Evolutionary conservation across 35 echinoderm and acorn worm species (phyloP).

Genomic region (Strongylocentrotus purpuratus): DNA sequence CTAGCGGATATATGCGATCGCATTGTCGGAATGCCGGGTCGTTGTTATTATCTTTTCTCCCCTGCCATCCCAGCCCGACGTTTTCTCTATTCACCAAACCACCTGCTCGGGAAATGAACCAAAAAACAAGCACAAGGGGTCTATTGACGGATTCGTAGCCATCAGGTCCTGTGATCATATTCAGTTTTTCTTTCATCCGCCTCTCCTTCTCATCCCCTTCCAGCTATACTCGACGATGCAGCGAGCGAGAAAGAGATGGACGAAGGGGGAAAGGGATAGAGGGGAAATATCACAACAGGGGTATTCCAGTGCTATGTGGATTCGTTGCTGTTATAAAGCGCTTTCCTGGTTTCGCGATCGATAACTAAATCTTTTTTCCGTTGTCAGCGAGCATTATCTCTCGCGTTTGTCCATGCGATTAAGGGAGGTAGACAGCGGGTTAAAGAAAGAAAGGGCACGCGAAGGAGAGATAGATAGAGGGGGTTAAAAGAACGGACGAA

Average conservation of each 20-base stretch:
- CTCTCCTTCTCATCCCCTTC: slow-evolving; percentile 6
- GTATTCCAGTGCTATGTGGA: not conserved
- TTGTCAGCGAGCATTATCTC: slow-evolving; percentile 38
- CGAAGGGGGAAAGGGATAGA: not conserved
- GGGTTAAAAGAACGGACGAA: not conserved
- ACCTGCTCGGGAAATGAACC: slow-evolving; percentile 49
- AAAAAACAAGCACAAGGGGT: slow-evolving; percentile 47
- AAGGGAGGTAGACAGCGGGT: slow-evolving; percentile 1
- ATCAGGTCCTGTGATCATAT: slow-evolving; percentile 19
- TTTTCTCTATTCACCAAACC: slow-evolving; percentile 36
- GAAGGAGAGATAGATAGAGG: slow-evolving; percentile 6
- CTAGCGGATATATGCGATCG: not conserved
- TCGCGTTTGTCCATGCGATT: slow-evolving; percentile 45
- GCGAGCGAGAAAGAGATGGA: not conserved
- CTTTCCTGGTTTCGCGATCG: slow-evolving; percentile 34
- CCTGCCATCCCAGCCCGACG: not conserved
- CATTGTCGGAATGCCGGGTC: slow-evolving; percentile 27
- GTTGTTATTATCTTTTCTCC: slow-evolving; percentile 38
- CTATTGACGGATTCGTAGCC: not conserved
- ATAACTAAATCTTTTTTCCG: slow-evolving; percentile 50
- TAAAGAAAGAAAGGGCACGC: not conserved
- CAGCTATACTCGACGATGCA: not conserved
- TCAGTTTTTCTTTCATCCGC: slow-evolving; percentile 34
- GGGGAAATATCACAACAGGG: slow-evolving; percentile 1
- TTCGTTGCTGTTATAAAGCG: slow-evolving; percentile 7